Evolutionary conservation across 1,140 invertebrate species (phyloP), one percentile per base, ranked within the genome.

Genomic region (Tetranychus cinnabarinus): DNA sequence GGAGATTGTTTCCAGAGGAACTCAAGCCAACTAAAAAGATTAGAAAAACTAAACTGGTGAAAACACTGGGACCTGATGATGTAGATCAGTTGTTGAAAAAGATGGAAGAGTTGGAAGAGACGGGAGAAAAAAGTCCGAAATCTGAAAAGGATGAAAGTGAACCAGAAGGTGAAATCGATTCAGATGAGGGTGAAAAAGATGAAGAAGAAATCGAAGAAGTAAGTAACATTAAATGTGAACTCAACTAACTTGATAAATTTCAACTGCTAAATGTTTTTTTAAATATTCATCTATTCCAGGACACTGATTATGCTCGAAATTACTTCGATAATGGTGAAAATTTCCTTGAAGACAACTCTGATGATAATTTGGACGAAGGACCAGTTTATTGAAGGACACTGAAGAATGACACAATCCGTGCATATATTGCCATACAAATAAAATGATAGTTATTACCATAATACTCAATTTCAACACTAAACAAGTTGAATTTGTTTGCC

Each of bases 301-400:
- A 80, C 33, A 83, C 81, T n/a, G 81, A 83, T 71, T 87, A 87
- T 72, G 79, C 79, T 2, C 82, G 83, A 67, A 84, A 80, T 69
- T 87, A 86, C 68, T 88, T 88, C 72, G 85, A 89, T 70, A 87
- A 88, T 73, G 86, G 86, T 15, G 86, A 88, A 73, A 79, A 77
- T 36, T 87, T 84, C 71, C 80, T 86, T 67, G 85, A 88, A 66
- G 72, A 74, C 23, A 23, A 23, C 39, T 85, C 88, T 66, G 85
- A 88, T 69, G 85, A 88, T 68, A 84, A 85, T 70, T 70, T 84
- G 62, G 85, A 88, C 71, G 85, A 88, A 76, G 85, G 79, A 34
- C 65, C 65, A 13, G 64, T 48, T 35, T 65, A 59, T 31, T 62
- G 35, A 64, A 56, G 1, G 46, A 33, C 46, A 3, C n/a, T n/a